Evolutionary conservation across 2,888 invertebrate species (phyloP).

Genomic region (Amblyjoppa fuscipennis): DNA sequence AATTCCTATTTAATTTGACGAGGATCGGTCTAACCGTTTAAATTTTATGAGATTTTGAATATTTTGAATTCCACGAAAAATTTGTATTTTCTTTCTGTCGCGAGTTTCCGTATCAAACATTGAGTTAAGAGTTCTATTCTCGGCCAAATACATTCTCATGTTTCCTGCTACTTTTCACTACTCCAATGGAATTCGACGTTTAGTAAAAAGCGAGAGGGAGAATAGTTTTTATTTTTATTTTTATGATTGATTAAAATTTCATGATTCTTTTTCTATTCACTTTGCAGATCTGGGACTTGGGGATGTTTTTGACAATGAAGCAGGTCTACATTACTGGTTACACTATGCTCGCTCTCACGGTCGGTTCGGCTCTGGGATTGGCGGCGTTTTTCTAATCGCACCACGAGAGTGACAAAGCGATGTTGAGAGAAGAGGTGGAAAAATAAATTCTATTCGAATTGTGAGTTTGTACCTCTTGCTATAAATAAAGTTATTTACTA

Average conservation of each 20-base stretch:
- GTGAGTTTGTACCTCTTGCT: constrained; percentile 38
- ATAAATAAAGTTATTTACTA: constrained; percentile 64
- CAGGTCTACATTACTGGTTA: constrained; percentile 92
- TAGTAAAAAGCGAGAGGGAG: constrained; percentile 85
- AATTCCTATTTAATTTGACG: no score
- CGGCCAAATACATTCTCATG: constrained; percentile 87
- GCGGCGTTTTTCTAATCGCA: constrained; percentile 82
- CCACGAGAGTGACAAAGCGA: not conserved
- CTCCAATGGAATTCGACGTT: constrained; percentile 95
- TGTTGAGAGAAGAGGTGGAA: not conserved
- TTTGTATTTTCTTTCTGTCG: no score
- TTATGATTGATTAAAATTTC: not conserved
- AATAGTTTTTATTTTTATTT: constrained; percentile 1
- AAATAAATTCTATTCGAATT: constrained; percentile 36
- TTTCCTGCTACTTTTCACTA: constrained; percentile 94
- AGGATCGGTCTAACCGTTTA: no score
- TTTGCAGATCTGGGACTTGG: constrained; percentile 92
- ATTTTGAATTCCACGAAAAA: no score
- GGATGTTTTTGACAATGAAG: constrained; percentile 90
- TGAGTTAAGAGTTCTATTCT: no score
- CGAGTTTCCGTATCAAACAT: no score
- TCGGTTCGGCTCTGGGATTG: constrained; percentile 84
- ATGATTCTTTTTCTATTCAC: constrained; percentile 56
- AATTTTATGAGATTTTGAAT: no score
- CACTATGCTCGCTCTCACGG: constrained; percentile 85